A percentile compares a stretch with the other conserved stretches of the same genome.
phyloP scores from a whole-genome alignment of 2,113 vertebrate genomes.

The Nothoprocta perdicaria region DNA sequence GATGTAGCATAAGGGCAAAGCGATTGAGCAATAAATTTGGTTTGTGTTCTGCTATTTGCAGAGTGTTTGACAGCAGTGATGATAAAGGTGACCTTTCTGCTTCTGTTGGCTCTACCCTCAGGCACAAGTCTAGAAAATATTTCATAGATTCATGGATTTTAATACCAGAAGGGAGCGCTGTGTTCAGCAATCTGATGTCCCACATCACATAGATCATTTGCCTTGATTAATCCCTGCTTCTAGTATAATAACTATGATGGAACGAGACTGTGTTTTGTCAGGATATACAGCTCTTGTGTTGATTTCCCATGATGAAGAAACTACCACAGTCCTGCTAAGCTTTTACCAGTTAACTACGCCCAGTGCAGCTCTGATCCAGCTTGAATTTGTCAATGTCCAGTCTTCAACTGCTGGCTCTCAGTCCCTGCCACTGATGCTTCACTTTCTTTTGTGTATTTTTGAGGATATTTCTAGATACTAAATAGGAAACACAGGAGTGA shows the following conservation, averaged over 20 bases:
- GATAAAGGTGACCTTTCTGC: conserved; percentile 50
- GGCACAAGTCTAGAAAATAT: background rate
- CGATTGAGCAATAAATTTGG: background rate
- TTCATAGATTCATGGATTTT: background rate
- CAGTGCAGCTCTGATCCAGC: background rate
- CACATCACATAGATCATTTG: background rate
- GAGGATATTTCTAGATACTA: background rate
- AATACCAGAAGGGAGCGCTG: background rate
- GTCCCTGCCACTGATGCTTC: background rate
- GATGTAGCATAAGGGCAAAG: background rate
- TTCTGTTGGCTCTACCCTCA: background rate
- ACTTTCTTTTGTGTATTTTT: background rate
- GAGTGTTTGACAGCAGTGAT: conserved; percentile 31
- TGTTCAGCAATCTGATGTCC: background rate
- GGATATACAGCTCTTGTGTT: background rate
- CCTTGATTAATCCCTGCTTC: background rate
- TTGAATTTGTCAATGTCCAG: background rate
- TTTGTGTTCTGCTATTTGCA: conserved; percentile 20
- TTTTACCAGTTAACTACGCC: background rate
- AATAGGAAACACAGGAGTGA: rapidly evolving
- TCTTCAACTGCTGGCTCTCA: background rate
- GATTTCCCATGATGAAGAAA: background rate
- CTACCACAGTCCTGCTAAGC: background rate
- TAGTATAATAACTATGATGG: background rate
- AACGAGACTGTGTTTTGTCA: background rate